phyloP scores from a whole-genome alignment of 1,140 invertebrate species.

The Zaprionus capensis region DNA sequence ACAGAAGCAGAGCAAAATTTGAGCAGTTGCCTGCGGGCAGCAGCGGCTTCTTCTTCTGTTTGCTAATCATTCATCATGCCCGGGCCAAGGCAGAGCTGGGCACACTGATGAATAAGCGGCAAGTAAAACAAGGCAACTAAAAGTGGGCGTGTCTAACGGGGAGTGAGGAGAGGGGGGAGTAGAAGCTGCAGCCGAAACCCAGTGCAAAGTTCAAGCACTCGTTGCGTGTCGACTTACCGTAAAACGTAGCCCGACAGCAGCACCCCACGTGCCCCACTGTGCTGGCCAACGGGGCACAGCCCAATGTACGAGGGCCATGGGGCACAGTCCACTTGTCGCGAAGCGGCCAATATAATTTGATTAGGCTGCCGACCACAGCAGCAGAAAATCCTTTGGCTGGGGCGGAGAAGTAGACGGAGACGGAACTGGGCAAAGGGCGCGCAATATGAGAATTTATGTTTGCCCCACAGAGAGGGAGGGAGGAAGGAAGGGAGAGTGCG shows the following conservation, averaged over 20 bases:
- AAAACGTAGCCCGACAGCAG: neutral
- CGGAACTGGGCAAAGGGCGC: constrained; percentile 24
- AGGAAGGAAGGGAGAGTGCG: neutral
- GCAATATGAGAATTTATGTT: constrained; percentile 58
- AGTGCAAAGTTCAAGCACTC: constrained; percentile 60
- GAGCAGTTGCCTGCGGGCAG: constrained; percentile 31
- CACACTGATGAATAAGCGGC: constrained; percentile 69
- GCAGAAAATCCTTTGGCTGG: constrained; percentile 35
- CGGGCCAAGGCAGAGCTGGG: constrained; percentile 19
- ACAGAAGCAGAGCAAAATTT: constrained; percentile 41
- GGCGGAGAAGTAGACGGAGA: constrained; percentile 1
- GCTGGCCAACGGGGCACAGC: neutral
- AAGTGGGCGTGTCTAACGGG: neutral
- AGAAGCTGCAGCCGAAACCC: constrained; percentile 7
- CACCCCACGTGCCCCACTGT: neutral
- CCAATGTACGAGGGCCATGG: neutral
- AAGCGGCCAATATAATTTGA: constrained; percentile 72
- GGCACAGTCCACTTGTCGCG: constrained; percentile 33
- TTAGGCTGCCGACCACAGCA: constrained; percentile 43
- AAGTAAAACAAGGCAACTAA: constrained; percentile 45
- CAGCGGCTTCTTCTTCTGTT: constrained; percentile 16
- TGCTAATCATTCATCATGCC: constrained; percentile 72
- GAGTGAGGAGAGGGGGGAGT: constrained; percentile 3
- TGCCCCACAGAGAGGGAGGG: constrained; percentile 27
- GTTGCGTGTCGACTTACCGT: constrained; percentile 50